These are phyloP conservation scores for Chaitophorus viminalis DNA, from an alignment of 2,888 invertebrate species.

Conservation along the genomic window DNA sequence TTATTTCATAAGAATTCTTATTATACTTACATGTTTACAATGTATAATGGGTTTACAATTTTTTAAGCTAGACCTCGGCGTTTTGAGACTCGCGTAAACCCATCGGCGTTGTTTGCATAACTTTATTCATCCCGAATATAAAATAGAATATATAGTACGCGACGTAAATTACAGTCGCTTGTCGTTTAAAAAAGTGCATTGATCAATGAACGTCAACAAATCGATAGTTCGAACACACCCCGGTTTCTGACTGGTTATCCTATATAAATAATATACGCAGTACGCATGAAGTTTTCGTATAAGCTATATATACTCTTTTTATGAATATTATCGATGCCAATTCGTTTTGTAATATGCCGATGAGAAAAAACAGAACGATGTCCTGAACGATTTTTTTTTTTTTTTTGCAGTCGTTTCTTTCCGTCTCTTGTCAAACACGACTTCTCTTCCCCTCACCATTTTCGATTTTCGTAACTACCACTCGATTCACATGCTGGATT, in stretches of 20 bases:
- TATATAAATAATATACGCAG: not conserved
- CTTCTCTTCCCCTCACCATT: no score
- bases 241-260: not conserved
- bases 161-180: not conserved
- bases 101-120: no score
- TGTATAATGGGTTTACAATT: no score
- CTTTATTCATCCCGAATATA: no score
- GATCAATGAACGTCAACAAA: not conserved
- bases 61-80: no score
- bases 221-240: not conserved
- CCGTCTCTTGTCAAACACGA: not conserved
- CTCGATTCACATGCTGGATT: no score
- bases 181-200: not conserved
- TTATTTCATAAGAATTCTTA: no score
- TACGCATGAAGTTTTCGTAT: not conserved
- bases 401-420: not conserved
- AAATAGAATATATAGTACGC: not conserved
- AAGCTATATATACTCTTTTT: not conserved
- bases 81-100: no score
- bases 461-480: no score
- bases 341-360: not conserved
- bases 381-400: not conserved
- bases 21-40: no score
- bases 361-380: not conserved
- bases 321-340: not conserved